A percentile compares a stretch with the other conserved stretches of the same genome.
Conservation (phyloP, 1,140 invertebrate species). For the Conus betulinus region DNA sequence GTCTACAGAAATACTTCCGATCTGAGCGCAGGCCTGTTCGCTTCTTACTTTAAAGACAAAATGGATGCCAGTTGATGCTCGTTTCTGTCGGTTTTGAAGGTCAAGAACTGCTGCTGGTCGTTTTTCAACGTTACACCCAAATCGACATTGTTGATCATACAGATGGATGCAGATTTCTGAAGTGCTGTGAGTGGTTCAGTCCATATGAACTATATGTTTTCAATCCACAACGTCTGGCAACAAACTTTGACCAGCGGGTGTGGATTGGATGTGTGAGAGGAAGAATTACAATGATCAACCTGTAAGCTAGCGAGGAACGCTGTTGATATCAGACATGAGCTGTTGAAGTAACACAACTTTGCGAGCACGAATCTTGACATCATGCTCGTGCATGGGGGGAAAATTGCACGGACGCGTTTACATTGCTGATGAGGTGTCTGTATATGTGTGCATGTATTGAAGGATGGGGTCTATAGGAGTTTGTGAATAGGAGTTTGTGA, state of each 20-base stretch:
- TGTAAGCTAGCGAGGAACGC: too few relatives aligned
- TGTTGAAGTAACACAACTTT: too few relatives aligned
- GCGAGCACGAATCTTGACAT: too few relatives aligned
- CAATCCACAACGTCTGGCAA: background rate
- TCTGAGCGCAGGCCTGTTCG: background rate
- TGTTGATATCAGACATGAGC: too few relatives aligned
- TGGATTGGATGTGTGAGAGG: background rate
- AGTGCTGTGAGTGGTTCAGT: too few relatives aligned
- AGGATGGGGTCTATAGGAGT: too few relatives aligned
- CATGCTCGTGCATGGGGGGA: too few relatives aligned
- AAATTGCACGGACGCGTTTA: too few relatives aligned
- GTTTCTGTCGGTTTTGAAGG: background rate
- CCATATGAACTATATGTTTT: too few relatives aligned
- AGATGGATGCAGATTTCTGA: background rate
- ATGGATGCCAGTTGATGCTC: background rate
- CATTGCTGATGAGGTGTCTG: too few relatives aligned
- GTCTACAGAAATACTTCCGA: background rate
- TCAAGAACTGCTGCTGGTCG: background rate
- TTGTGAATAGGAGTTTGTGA: too few relatives aligned
- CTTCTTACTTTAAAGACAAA: background rate
- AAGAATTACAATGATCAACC: background rate
- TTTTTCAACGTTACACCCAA: background rate
- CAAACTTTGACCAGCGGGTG: background rate
- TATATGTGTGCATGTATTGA: too few relatives aligned
- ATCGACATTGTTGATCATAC: slow-evolving; percentile 7